Evolutionary conservation across 2,888 invertebrate genomes (phyloP), one percentile per base, ranked within the genome.

Genomic region (Odontocerum albicorne): DNA sequence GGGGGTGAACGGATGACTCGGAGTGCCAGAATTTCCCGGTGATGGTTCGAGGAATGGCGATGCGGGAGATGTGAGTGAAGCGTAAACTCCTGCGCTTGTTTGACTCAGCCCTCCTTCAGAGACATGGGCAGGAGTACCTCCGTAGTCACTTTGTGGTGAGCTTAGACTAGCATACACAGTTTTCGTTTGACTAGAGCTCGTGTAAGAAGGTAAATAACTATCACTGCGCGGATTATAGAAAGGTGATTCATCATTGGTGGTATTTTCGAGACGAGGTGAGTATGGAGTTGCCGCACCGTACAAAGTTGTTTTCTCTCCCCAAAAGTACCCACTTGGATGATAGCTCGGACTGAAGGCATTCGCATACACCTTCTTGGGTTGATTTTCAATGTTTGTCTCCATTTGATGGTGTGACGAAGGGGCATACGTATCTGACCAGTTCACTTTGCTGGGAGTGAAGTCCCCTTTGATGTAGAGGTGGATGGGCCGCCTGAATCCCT

Each of bases 401-500:
- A 80, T 77, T 70, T 83, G 83, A 64, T 82, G 82, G 6, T 83
- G 83, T 49, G 72, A 72, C 51, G 72, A 72, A n/a, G 83, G 83
- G 66, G 77, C 80, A 67, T 83, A 75, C 21, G 82, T 82, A 65
- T 84, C 84, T 62, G 83, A 83, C 84, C 84, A 84, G 36, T 80
- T 71, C 54, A 82, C 80, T 67, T 84, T 83, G 66, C 82, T 78
- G 55, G 78, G 79, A 8, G 84, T 84, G 66, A 82, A 84, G 65
- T 84, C 84, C 1, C 83, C 83, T 65, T 84, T 84, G 61, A 83
- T 74, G 66, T 81, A 84, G 59, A 84, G 67, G 70, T 88, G 87
- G 59, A 93, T 88, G 7, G 92, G 92, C 33, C 93, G 80, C 63
- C 90, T 86, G 72, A 94, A 94, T 16, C 96, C 96, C 75, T 91